Base-by-base conservation (phyloP, 1,140 invertebrate species). In the Acromyrmex heyeri region DNA sequence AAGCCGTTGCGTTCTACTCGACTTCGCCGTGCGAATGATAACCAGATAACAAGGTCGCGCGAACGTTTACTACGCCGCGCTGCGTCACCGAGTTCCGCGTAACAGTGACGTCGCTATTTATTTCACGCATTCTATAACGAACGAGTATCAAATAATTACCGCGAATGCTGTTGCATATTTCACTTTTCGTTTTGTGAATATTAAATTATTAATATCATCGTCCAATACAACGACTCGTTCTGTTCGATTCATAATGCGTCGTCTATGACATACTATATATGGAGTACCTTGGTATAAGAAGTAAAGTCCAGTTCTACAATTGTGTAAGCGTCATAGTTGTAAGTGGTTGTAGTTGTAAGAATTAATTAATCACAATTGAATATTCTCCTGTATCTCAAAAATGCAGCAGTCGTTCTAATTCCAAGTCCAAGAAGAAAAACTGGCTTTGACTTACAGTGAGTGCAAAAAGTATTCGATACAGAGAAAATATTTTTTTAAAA, bases 351-450 rank as follows among this genome's bases (percentile, higher is more conserved):
- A 38, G 34, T 7, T 38, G 34, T 7, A 38, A 8, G 34, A 38
- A 38, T 38, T 38, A 44, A 44, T 44, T 12, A 44, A 44, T 44
- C 38, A 44, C 38, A 44, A 44, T 38, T 38, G 38, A 38, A 38
- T 24, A 10, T 4, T 62, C 48, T 61, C 44, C 24, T 27, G 21
- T 69, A n/a, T n/a, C 10, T 34, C n/a, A 12, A 69, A 79, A 55
- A 30, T 24, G 77, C n/a, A 55, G 4, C 8, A 77, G 30, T 27
- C 24, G 14, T 73, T 55, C 1, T n/a, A 55, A n/a, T 53, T 7
- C 2, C 67, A 59, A 59, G 72, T 59, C 59, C 69, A 79, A 73
- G 82, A 77, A 89, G 3, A 30, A 77, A 85, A 50, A 44, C 57
- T 82, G 34, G n/a, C 5, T 18, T 38, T 24, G 27, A 59, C 1